Conservation (phyloP, 92 coral and sea anemone species). For the Porites divaricata region DNA sequence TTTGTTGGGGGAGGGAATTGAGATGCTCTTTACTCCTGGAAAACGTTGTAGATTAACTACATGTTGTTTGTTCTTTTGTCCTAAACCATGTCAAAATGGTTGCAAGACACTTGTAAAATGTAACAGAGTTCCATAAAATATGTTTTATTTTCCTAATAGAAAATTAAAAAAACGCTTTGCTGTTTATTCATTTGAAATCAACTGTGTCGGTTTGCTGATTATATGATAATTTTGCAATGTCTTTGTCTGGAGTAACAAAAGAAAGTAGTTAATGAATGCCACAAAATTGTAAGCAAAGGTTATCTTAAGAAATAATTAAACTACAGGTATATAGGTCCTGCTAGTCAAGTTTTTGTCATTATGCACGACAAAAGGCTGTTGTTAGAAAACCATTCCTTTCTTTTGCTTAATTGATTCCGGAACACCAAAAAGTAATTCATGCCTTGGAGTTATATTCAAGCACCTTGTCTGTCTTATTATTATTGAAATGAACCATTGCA, state of each 20-base stretch:
- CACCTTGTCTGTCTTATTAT: neutral
- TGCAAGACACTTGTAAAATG: too few relatives aligned
- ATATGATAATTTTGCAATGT: neutral
- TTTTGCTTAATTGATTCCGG: neutral
- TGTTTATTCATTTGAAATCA: neutral
- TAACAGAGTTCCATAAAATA: too few relatives aligned
- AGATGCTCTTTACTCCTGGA: too few relatives aligned
- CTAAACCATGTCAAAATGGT: too few relatives aligned
- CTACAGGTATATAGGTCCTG: neutral
- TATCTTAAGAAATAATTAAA: neutral
- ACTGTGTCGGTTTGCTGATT: neutral
- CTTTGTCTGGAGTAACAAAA: neutral
- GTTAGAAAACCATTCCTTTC: neutral
- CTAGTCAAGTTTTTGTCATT: neutral
- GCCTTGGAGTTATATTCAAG: neutral
- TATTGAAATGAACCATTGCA: neutral
- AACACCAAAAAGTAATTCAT: neutral
- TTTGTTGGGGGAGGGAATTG: too few relatives aligned
- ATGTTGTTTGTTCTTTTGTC: too few relatives aligned
- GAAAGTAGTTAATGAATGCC: neutral
- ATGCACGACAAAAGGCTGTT: neutral
- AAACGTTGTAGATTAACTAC: too few relatives aligned
- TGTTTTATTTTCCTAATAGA: too few relatives aligned
- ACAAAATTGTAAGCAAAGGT: neutral
- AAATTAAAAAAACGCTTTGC: too few relatives aligned